phyloP scores from a whole-genome alignment of 2,113 vertebrate species.

The Illadopsis cleaveri region DNA sequence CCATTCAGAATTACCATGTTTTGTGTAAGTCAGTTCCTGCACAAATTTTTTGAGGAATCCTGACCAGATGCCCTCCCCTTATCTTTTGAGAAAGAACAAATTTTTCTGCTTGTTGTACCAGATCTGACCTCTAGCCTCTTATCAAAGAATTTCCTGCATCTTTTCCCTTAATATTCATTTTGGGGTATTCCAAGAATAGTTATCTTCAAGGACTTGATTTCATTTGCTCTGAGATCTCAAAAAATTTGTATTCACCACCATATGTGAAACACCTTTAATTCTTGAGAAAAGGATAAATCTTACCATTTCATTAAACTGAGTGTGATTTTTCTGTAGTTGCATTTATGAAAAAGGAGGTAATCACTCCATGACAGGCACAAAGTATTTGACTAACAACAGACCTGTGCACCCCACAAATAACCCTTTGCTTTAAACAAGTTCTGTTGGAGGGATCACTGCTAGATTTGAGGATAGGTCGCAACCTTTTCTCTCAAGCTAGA shows the following conservation, averaged over 20 bases:
- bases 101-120: neutral
- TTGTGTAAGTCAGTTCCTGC: neutral
- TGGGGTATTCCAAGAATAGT: neutral
- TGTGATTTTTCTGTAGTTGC: neutral
- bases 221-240: neutral
- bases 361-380: rapidly evolving
- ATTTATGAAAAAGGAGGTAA: neutral
- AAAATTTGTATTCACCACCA: neutral
- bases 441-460: neutral
- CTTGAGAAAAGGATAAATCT: neutral
- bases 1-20: neutral
- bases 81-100: neutral
- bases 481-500: neutral
- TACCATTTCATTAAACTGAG: neutral
- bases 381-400: neutral
- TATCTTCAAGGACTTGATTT: neutral
- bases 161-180: neutral
- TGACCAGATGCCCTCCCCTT: neutral
- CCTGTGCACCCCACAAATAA: neutral
- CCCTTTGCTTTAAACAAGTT: neutral
- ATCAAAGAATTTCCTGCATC: neutral
- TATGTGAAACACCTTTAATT: neutral
- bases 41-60: neutral
- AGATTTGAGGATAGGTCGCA: neutral
- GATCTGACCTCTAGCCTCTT: neutral